phyloP scores from a whole-genome alignment of 2,888 invertebrate species.

The Mimas tiliae region DNA sequence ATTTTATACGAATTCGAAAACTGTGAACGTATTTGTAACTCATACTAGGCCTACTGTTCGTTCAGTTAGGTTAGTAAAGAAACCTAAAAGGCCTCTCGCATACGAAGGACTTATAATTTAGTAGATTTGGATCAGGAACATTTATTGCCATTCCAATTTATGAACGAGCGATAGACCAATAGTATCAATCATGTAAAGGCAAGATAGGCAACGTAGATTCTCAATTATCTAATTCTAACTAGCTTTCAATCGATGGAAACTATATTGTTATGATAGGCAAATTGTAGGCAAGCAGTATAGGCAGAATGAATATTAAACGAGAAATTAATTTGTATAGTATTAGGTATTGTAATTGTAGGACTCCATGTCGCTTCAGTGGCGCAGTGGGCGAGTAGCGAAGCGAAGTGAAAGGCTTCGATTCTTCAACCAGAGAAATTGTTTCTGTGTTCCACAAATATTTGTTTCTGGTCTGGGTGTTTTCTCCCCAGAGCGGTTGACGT shows the following conservation, averaged over 20 bases:
- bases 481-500: too few species aligned
- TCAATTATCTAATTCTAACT: slow-evolving; percentile 17
- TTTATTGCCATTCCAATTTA: slow-evolving; percentile 3
- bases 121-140: neutral
- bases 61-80: too few species aligned
- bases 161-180: neutral
- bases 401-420: too few species aligned
- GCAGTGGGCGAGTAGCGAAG: too few species aligned
- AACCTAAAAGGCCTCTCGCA: neutral
- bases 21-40: too few species aligned
- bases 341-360: neutral
- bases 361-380: too few species aligned
- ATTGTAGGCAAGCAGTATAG: neutral
- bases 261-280: neutral
- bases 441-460: too few species aligned
- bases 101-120: neutral
- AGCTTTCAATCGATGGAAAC: neutral
- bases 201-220: neutral
- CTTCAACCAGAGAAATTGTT: too few species aligned
- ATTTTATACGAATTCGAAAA: too few species aligned
- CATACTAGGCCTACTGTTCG: too few species aligned
- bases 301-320: neutral
- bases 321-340: neutral
- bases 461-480: too few species aligned
- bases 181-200: slow-evolving; percentile 1